phyloP scores from a whole-genome alignment of 2,797 vertebrate species.

The Cuniculus paca region DNA sequence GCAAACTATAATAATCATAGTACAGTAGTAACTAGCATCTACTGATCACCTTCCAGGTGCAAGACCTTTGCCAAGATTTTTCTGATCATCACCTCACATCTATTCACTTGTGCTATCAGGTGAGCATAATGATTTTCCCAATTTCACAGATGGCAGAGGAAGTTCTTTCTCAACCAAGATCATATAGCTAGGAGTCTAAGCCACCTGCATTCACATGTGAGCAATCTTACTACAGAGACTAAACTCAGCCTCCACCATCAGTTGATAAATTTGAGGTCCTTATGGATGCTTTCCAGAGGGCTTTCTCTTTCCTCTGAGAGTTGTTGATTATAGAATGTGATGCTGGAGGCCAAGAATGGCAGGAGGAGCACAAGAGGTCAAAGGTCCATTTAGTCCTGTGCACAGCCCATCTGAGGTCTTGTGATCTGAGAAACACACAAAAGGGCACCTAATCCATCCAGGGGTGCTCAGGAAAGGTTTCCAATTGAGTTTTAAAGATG shows the following conservation, averaged over 20 bases:
- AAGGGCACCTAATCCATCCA: background rate
- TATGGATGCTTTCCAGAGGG: background rate
- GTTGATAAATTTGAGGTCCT: background rate
- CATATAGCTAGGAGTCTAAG: background rate
- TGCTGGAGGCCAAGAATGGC: background rate
- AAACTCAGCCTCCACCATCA: rapidly evolving
- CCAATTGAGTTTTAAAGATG: background rate
- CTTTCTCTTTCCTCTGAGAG: background rate
- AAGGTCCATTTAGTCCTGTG: rapidly evolving
- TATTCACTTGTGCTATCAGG: background rate
- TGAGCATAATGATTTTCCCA: background rate
- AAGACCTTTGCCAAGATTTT: background rate
- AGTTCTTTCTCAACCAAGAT: background rate
- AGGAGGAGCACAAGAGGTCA: rapidly evolving
- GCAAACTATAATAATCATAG: rapidly evolving
- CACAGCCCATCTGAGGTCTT: rapidly evolving
- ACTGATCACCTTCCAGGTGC: background rate
- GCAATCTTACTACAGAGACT: background rate
- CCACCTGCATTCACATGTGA: background rate
- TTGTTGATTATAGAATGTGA: background rate
- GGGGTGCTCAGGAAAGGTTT: background rate
- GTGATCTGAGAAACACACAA: background rate
- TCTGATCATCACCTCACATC: background rate
- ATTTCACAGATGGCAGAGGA: background rate
- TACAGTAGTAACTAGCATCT: background rate